Evolutionary conservation across 2,888 invertebrate genomes (phyloP), one percentile per base, ranked within the genome.

Genomic region (Callimorpha dominula): DNA sequence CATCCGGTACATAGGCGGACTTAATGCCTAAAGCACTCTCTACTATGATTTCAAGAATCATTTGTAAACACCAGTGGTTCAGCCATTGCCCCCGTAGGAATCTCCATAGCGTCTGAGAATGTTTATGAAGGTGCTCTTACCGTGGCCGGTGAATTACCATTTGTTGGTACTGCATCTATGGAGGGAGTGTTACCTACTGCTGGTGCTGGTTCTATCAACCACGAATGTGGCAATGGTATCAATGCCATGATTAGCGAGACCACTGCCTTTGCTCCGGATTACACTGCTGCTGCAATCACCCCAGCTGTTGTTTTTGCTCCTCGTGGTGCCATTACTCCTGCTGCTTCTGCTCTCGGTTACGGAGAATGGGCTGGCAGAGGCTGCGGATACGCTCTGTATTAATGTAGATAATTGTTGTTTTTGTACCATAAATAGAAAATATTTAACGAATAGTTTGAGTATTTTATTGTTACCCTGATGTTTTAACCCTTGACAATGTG

Each of bases 31-130:
- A n/a, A n/a, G n/a, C n/a, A n/a, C n/a, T n/a, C n/a, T n/a, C n/a
- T n/a, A n/a, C n/a, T n/a, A n/a, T n/a, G n/a, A 31, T 31, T 31
- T 31, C 31, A 31, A 31, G 31, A 31, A 31, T 31, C 31, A 31
- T 31, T 31, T 1, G 31, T 31, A 31, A 31, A 31, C 31, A 77
- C 82, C 2, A 31, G 31, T 31, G 31, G 31, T 31, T 31, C 72
- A 87, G 85, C 80, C 20, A 76, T 81, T 64, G 75, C 83, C 12
- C 89, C 89, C 1, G 78, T 77, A n/a, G 85, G 85, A 12, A 69
- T 91, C n/a, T 79, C 85, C 50, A 83, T 88, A 5, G 68, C 78
- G 5, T 89, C 90, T 14, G 90, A 91, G 71, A 88, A 88, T 74
- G 81, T 50, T 15, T 87, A 85, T 67, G 81, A 83, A 20, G 89